Evolutionary conservation across 1,140 invertebrate species (phyloP).

Genomic region (Papilio helenus): DNA sequence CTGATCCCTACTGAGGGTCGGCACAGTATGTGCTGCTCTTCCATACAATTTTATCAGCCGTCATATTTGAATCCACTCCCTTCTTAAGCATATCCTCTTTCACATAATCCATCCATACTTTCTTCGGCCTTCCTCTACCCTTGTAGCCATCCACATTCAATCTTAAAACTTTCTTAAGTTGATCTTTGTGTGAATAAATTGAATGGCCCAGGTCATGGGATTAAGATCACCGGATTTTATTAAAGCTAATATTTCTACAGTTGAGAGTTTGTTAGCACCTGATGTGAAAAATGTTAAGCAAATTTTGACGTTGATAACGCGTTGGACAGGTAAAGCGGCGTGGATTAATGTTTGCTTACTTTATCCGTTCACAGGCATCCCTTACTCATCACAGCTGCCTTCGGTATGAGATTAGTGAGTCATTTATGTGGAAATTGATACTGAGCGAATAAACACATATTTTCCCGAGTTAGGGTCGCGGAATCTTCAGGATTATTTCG

Average conservation of each 20-base stretch:
- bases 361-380: constrained; percentile 42
- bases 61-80: no score
- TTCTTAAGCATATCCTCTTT: no score
- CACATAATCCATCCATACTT: no score
- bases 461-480: constrained; percentile 34
- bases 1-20: no score
- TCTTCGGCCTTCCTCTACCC: no score
- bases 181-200: no score
- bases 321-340: constrained; percentile 30
- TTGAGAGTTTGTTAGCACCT: not conserved
- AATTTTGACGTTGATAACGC: constrained; percentile 42
- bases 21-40: no score
- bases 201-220: no score
- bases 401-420: constrained; percentile 41
- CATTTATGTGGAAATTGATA: constrained; percentile 44
- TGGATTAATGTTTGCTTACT: constrained; percentile 44
- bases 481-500: constrained; percentile 23
- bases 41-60: no score
- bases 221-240: not conserved
- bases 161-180: no score
- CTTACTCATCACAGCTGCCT: constrained; percentile 40
- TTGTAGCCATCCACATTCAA: no score
- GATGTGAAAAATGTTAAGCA: constrained; percentile 31
- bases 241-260: not conserved
- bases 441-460: constrained; percentile 36